phyloP scores from a whole-genome alignment of 2,888 invertebrate genomes.

The Torymus tubicola region DNA sequence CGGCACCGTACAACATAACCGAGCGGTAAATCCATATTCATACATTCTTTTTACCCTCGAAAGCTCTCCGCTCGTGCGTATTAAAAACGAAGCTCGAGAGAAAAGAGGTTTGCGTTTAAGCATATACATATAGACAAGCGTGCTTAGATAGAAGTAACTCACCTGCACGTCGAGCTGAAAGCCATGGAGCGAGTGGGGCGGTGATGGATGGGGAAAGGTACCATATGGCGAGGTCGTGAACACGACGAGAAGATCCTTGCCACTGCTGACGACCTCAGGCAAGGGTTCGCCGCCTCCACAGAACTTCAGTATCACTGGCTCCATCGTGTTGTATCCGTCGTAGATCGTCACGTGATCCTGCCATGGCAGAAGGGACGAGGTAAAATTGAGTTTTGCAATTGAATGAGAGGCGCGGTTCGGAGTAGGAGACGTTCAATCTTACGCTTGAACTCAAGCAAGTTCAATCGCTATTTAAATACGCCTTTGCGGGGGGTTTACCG shows the following conservation, averaged over 20 bases:
- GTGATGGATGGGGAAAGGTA: slow-evolving; percentile 89
- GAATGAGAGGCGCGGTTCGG: background rate
- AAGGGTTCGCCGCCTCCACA: slow-evolving; percentile 93
- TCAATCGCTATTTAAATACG: background rate
- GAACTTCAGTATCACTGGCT: slow-evolving; percentile 92
- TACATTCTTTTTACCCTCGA: too few relatives aligned
- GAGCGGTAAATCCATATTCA: too few relatives aligned
- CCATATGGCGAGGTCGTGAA: slow-evolving; percentile 94
- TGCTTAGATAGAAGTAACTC: slow-evolving; percentile 54
- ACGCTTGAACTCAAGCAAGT: background rate
- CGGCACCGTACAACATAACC: too few relatives aligned
- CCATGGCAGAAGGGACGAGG: background rate
- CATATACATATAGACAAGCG: background rate
- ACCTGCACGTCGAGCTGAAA: slow-evolving; percentile 92
- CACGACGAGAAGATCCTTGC: slow-evolving; percentile 91
- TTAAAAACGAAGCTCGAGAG: background rate
- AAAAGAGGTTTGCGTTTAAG: background rate
- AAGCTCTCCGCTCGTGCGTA: too few relatives aligned
- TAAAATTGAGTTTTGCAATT: slow-evolving; percentile 1
- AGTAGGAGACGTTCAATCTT: background rate
- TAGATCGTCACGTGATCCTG: slow-evolving; percentile 92
- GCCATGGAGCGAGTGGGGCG: slow-evolving; percentile 88
- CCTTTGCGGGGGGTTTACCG: too few relatives aligned
- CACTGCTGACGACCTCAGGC: slow-evolving; percentile 90
- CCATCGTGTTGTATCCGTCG: slow-evolving; percentile 91